Conservation (phyloP, 2,888 invertebrate genomes). For the Himalopsyche tibetana region DNA sequence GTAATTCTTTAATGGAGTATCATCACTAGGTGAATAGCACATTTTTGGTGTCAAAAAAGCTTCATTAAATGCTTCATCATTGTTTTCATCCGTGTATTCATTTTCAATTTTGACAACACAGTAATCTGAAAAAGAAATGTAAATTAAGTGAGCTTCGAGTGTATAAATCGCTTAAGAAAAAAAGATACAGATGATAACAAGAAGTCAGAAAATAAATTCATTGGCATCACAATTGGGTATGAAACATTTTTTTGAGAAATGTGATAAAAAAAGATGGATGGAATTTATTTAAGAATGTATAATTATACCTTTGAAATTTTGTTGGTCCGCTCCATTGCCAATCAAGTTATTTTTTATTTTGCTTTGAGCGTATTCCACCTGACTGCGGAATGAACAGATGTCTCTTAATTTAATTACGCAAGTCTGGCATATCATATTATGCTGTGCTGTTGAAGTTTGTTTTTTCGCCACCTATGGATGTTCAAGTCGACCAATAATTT, state of each 20-base stretch:
- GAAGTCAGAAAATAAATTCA: too few species aligned
- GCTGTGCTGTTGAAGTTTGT: background rate
- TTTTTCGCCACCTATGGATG: background rate
- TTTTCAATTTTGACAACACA: slow-evolving; percentile 18
- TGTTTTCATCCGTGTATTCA: slow-evolving; percentile 17
- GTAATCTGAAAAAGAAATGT: background rate
- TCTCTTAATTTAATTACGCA: slow-evolving; percentile 14
- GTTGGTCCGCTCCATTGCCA: background rate
- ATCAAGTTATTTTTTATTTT: background rate
- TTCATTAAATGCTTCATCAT: slow-evolving; percentile 14
- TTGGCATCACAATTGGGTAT: too few species aligned
- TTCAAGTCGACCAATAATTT: background rate
- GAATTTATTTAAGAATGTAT: too few species aligned
- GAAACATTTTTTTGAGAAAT: too few species aligned
- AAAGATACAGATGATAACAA: too few species aligned
- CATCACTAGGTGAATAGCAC: slow-evolving; percentile 13
- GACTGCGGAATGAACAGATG: slow-evolving; percentile 10
- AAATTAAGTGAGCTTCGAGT: too few species aligned
- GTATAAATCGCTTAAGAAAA: too few species aligned
- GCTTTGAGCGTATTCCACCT: slow-evolving; percentile 9
- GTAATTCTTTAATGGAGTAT: slow-evolving; percentile 31
- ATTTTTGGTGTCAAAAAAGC: slow-evolving; percentile 1
- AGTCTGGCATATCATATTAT: background rate
- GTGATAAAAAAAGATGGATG: too few species aligned
- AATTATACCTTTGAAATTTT: slow-evolving; percentile 5